Base-by-base conservation (phyloP, 2,797 vertebrate species). In the Pipistrellus pygmaeus region DNA sequence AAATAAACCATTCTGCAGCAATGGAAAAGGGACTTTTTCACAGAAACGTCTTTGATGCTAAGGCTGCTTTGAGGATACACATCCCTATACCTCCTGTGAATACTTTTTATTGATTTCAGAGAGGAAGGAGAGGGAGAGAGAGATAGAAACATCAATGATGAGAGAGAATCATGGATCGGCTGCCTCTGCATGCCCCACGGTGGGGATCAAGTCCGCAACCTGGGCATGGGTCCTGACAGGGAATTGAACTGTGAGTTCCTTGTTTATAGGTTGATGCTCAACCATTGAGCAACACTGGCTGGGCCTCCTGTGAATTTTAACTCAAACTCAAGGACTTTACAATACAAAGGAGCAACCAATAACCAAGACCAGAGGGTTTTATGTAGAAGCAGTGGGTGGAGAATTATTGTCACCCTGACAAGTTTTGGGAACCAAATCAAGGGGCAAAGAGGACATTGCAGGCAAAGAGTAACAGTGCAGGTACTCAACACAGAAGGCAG, bases 1-100 rank as follows among this genome's bases (percentile, higher is more conserved):
- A 83, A 95, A 76, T 62, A 88, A 95, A 86, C 27, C 66, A 18
- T 73, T 94, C 27, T 32, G 18, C 85, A 78, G 69, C 64, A 46
- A 82, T 15, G 17, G 55, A 86, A 48, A 86, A 41, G 64, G 46
- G 41, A 14, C 6, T 10, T 90, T 86, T 91, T 64, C 73, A 88
- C 32, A 83, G 73, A 91, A 88, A 53, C 20, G 20, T 88, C 48
- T 88, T 92, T 62, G 68, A 66, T 89, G 25, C n/a, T 25, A 41
- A 87, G 75, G 8, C 44, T 88, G 69, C 66, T 87, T 53, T 48
- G 41, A 69, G 46, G 62, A 38, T 55, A 57, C 38, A 6, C 68
- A 60, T 57, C 80, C 87, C 68, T 72, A 9, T 32, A 35, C 18
- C 20, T 68, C 57, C 60, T 30, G 25, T 62, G 25, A 62, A 14